These are phyloP conservation scores for Beaufortia kweichowensis DNA, from an alignment of 2,113 vertebrate species.

Conservation along the genomic window DNA sequence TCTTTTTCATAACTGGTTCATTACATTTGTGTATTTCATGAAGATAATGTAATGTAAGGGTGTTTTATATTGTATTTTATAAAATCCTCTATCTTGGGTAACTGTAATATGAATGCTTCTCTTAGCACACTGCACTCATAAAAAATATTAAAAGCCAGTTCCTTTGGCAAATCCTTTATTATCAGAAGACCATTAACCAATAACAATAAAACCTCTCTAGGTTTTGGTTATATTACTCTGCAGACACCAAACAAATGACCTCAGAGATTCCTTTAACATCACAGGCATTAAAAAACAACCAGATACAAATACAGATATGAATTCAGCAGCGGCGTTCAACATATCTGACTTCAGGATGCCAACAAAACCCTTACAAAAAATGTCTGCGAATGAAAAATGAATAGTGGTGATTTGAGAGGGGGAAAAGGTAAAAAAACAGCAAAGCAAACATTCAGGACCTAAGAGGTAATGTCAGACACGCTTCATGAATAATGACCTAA, in stretches of 20 bases:
- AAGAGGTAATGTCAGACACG: slow-evolving; percentile 10
- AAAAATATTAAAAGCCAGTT: too few relatives aligned
- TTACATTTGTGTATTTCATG: too few relatives aligned
- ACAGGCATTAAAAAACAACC: neutral
- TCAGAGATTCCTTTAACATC: neutral
- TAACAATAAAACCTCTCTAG: too few relatives aligned
- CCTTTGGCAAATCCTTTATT: too few relatives aligned
- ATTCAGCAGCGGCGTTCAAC: neutral
- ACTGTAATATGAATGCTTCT: too few relatives aligned
- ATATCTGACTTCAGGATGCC: neutral
- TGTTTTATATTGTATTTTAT: too few relatives aligned
- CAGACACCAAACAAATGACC: too few relatives aligned
- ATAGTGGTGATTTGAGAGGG: neutral
- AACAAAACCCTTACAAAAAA: neutral
- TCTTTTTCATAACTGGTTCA: neutral
- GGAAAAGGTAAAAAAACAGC: slow-evolving; percentile 23
- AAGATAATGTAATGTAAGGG: too few relatives aligned
- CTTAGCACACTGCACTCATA: too few relatives aligned
- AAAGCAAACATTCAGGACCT: neutral
- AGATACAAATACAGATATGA: too few relatives aligned
- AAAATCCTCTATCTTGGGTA: too few relatives aligned
- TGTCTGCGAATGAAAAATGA: slow-evolving; percentile 9
- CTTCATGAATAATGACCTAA: slow-evolving; percentile 24
- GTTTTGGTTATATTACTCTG: too few relatives aligned
- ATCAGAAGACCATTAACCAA: slow-evolving; percentile 2